Percentiles rank a stretch among this genome's conserved stretches.
Conservation (phyloP, 2,888 invertebrate genomes). For the Brenthis ino region DNA sequence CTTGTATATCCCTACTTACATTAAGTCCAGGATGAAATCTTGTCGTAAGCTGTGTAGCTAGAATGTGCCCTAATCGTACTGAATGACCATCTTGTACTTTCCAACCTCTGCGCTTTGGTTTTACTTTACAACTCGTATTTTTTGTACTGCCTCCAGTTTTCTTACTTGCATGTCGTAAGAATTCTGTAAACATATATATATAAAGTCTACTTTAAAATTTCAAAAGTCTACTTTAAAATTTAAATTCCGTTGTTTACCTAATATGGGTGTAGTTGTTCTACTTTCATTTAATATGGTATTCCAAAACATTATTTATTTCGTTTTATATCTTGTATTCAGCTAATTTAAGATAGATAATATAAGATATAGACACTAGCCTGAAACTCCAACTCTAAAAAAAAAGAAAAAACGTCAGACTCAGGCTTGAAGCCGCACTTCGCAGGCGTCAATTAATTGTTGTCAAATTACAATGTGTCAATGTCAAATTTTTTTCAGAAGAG, state of each 20-base stretch:
- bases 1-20: conserved; percentile 31
- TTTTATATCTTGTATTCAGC: background rate
- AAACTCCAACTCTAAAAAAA: too few species aligned
- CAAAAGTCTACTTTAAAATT: too few species aligned
- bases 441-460: too few species aligned
- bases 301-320: conserved; percentile 2
- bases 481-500: too few species aligned
- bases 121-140: conserved; percentile 85
- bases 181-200: conserved; percentile 52
- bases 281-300: conserved; percentile 12
- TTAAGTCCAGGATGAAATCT: conserved; percentile 86
- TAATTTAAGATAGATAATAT: background rate
- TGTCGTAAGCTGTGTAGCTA: conserved; percentile 86
- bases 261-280: conserved; percentile 11
- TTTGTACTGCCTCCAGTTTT: conserved; percentile 88
- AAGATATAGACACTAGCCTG: too few species aligned
- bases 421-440: too few species aligned
- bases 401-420: too few species aligned
- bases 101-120: conserved; percentile 90
- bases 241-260: background rate
- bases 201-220: too few species aligned
- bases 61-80: conserved; percentile 85
- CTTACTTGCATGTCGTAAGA: conserved; percentile 86
- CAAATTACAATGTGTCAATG: too few species aligned
- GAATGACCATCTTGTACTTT: conserved; percentile 87